Evolutionary conservation across 1,140 invertebrate genomes (phyloP).

Genomic region (Rhysida immarginata): DNA sequence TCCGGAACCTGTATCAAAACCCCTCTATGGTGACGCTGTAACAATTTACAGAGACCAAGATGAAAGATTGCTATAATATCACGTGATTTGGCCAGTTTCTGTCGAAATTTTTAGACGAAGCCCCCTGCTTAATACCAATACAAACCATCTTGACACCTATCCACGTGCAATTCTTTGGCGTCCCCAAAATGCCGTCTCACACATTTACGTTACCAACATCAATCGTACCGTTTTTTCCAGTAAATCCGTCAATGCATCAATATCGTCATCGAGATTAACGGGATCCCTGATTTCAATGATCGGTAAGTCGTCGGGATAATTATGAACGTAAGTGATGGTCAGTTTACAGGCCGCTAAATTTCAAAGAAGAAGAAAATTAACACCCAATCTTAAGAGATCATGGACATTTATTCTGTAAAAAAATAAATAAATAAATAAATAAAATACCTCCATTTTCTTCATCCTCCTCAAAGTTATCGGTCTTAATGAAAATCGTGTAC

Average conservation of each 20-base stretch:
- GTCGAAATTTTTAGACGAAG: constrained; percentile 3
- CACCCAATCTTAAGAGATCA: background rate
- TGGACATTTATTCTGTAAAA: background rate
- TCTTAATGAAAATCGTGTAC: constrained; percentile 60
- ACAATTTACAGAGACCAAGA: no score
- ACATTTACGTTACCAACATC: background rate
- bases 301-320: constrained; percentile 76
- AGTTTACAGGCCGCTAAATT: constrained; percentile 40
- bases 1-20: no score
- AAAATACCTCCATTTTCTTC: constrained; percentile 37
- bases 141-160: background rate
- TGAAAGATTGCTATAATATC: background rate
- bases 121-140: background rate
- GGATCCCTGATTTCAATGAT: constrained; percentile 58
- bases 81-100: background rate
- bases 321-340: constrained; percentile 65
- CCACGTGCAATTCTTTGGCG: background rate
- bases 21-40: no score
- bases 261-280: constrained; percentile 57
- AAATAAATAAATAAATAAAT: constrained; percentile 9
- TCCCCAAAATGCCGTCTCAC: constrained; percentile 6
- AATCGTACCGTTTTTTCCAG: constrained; percentile 45
- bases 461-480: constrained; percentile 51
- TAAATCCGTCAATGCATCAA: constrained; percentile 34
- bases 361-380: constrained; percentile 7